A percentile compares a stretch with the other conserved stretches of the same genome.
phyloP scores from a whole-genome alignment of 2,888 invertebrate species.

The Lagria hirta region DNA sequence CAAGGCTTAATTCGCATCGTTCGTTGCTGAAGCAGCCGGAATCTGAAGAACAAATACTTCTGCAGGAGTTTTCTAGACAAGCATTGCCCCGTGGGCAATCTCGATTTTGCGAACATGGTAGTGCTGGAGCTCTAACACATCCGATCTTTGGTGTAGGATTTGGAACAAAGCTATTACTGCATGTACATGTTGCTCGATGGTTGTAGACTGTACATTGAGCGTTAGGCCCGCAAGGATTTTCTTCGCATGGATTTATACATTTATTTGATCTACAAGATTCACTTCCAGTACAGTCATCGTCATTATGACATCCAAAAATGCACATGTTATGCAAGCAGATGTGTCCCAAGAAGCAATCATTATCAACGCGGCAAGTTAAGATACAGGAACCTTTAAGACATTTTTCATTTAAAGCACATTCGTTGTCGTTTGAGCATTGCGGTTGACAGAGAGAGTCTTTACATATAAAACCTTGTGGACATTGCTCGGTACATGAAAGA shows the following conservation, averaged over 20 bases:
- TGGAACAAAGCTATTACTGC: conserved; percentile 76
- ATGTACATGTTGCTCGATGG: conserved; percentile 80
- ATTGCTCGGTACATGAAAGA: conserved; percentile 74
- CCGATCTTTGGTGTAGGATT: conserved; percentile 87
- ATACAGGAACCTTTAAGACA: conserved; percentile 81
- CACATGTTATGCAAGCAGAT: conserved; percentile 86
- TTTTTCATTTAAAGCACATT: conserved; percentile 88
- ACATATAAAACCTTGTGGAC: conserved; percentile 71
- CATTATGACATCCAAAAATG: conserved; percentile 80
- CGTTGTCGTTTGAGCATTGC: conserved; percentile 71
- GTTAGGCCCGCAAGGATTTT: conserved; percentile 83
- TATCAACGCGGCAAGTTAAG: conserved; percentile 87
- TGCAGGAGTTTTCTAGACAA: conserved; percentile 74
- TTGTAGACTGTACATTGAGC: conserved; percentile 78
- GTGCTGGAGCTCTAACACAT: conserved; percentile 78
- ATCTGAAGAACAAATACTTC: conserved; percentile 76
- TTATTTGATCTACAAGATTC: conserved; percentile 80
- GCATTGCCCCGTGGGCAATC: conserved; percentile 72
- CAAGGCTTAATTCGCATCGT: conserved; percentile 66
- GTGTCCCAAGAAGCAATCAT: conserved; percentile 90
- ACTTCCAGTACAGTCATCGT: conserved; percentile 84
- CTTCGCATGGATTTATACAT: conserved; percentile 75
- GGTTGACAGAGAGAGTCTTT: conserved; percentile 82
- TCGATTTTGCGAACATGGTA: conserved; percentile 73
- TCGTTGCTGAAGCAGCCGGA: conserved; percentile 81